Evolutionary conservation across 2,888 invertebrate genomes (phyloP).

Genomic region (Tinea pellionella): DNA sequence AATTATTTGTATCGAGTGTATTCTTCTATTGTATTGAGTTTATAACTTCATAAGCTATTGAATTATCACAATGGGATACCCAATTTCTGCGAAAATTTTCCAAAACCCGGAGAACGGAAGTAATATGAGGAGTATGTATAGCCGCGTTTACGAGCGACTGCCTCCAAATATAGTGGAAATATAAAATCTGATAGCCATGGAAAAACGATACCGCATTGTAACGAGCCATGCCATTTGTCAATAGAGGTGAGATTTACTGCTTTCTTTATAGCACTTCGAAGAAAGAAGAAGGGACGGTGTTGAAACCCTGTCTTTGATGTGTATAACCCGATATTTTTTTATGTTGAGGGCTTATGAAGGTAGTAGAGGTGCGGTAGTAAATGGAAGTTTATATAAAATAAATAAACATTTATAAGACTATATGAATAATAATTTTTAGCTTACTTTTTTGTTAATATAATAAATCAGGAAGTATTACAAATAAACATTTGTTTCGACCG

Average conservation of each 20-base stretch:
- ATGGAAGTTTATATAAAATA: background rate
- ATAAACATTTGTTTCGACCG: too few relatives aligned
- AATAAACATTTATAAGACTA: background rate
- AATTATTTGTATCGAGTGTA: too few relatives aligned
- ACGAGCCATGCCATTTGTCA: conserved; percentile 50
- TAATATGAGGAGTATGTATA: background rate
- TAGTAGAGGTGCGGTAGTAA: background rate
- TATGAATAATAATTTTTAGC: too few relatives aligned
- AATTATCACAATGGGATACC: background rate
- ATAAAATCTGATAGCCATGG: conserved; percentile 38
- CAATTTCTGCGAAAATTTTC: background rate
- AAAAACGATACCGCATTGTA: conserved; percentile 46
- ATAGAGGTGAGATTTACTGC: conserved; percentile 44
- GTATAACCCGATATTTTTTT: conserved; percentile 40
- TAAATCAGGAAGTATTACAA: too few relatives aligned
- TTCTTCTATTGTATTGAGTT: background rate
- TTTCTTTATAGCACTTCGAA: conserved; percentile 33
- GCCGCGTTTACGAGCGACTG: conserved; percentile 28
- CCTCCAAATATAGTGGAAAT: conserved; percentile 31
- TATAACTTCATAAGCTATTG: background rate
- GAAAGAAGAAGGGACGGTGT: conserved; percentile 22
- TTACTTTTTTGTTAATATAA: too few relatives aligned
- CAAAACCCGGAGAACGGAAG: background rate
- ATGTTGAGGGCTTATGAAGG: conserved; percentile 18
- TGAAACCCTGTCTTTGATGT: conserved; percentile 20